Percentiles rank a stretch among this genome's conserved stretches.
phyloP scores from a whole-genome alignment of 2,888 invertebrate species.

The Macrosoma leucophasiata region DNA sequence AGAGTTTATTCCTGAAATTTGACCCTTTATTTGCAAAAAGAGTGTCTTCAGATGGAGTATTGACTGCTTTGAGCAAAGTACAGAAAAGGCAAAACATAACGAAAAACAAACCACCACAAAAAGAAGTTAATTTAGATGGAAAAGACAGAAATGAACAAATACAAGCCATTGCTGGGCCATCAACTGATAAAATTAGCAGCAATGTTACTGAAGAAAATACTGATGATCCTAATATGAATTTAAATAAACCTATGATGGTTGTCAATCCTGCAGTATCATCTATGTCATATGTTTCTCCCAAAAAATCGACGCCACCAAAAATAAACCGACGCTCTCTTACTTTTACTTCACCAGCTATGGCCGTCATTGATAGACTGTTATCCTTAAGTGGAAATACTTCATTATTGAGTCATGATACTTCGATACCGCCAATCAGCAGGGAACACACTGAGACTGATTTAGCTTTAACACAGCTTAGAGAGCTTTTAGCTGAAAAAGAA shows the following conservation, averaged over 20 bases:
- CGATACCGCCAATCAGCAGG: slow-evolving; percentile 34
- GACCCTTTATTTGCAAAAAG: slow-evolving; percentile 63
- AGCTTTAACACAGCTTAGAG: slow-evolving; percentile 60
- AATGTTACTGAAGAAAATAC: slow-evolving; percentile 33
- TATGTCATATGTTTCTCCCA: slow-evolving; percentile 42
- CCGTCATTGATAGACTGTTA: slow-evolving; percentile 68
- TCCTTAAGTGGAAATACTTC: slow-evolving; percentile 59
- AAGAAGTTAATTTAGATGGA: slow-evolving; percentile 25
- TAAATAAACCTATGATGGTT: slow-evolving; percentile 63
- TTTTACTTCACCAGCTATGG: slow-evolving; percentile 69
- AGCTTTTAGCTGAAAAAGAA: slow-evolving; percentile 74
- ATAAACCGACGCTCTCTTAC: slow-evolving; percentile 57
- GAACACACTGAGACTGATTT: slow-evolving; percentile 53
- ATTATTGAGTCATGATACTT: slow-evolving; percentile 37
- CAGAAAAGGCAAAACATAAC: slow-evolving; percentile 54
- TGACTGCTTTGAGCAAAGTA: slow-evolving; percentile 44
- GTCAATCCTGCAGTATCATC: slow-evolving; percentile 63
- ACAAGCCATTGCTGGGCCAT: slow-evolving; percentile 41
- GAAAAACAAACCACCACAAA: slow-evolving; percentile 32
- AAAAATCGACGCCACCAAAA: slow-evolving; percentile 52
- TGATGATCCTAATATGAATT: slow-evolving; percentile 44
- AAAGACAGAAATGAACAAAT: too few relatives aligned
- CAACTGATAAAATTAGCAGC: slow-evolving; percentile 33
- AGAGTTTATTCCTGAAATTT: slow-evolving; percentile 65
- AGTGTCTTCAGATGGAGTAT: slow-evolving; percentile 50